Conservation (phyloP, 2,888 invertebrate genomes). For the Amiota communis region DNA sequence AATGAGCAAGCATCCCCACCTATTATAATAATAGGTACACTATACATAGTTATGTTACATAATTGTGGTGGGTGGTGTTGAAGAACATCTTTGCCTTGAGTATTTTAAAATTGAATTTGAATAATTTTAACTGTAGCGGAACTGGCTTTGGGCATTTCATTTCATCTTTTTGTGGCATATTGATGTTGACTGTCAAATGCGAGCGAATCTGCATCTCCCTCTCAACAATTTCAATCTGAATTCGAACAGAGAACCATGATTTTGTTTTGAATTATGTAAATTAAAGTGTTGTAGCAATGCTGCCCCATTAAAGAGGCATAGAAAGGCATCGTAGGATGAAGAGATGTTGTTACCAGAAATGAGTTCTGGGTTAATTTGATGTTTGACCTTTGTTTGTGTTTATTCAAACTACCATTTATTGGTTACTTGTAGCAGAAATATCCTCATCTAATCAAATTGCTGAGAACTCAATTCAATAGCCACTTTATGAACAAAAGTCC, state of each 20-base stretch:
- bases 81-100: too few relatives aligned
- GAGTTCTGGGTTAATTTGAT: neutral
- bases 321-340: neutral
- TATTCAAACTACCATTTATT: slow-evolving; percentile 19
- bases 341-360: too few relatives aligned
- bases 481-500: neutral
- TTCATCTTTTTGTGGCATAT: too few relatives aligned
- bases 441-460: slow-evolving; percentile 13
- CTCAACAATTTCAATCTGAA: slow-evolving; percentile 45
- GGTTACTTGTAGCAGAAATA: slow-evolving; percentile 5
- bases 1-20: too few relatives aligned
- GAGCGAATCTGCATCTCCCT: too few relatives aligned
- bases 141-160: too few relatives aligned
- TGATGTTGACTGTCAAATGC: too few relatives aligned
- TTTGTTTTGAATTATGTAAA: slow-evolving; percentile 70
- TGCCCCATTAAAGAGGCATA: slow-evolving; percentile 51
- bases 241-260: slow-evolving; percentile 61
- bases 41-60: too few relatives aligned
- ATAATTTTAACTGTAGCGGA: slow-evolving; percentile 55
- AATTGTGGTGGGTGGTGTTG: too few relatives aligned
- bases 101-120: slow-evolving; percentile 61
- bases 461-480: slow-evolving; percentile 17
- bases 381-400: neutral
- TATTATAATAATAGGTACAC: too few relatives aligned
- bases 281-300: slow-evolving; percentile 69